Conservation (phyloP, 2,888 invertebrate species). For the Pteria penguin region DNA sequence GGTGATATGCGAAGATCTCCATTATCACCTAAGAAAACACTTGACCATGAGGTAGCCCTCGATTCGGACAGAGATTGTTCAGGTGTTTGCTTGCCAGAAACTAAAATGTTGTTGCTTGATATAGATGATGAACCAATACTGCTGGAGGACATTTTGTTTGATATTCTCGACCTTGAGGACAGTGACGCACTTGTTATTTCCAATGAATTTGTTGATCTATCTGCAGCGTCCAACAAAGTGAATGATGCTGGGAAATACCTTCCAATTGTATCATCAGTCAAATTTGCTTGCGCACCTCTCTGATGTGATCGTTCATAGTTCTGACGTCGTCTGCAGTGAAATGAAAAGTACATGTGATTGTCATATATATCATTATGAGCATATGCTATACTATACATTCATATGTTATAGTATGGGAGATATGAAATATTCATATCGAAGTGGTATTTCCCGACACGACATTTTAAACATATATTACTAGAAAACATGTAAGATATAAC, state of each 20-base stretch:
- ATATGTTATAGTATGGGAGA: no score
- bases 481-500: no score
- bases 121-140: conserved; percentile 23
- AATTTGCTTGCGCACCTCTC: background rate
- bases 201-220: background rate
- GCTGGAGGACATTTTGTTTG: conserved; percentile 4
- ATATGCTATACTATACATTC: no score
- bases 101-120: background rate
- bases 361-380: no score
- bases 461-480: no score
- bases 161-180: background rate
- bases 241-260: background rate
- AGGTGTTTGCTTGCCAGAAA: conserved; percentile 2
- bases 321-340: background rate
- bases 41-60: conserved; percentile 18
- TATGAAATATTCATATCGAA: no score
- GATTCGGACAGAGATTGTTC: conserved; percentile 21
- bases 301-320: background rate
- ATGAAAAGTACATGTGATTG: background rate
- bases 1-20: background rate
- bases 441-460: no score
- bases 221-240: background rate
- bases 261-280: background rate
- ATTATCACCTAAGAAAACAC: conserved; percentile 7
- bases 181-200: background rate